Conservation (phyloP, 2,113 vertebrate genomes). For the Petrocephalus zakoni region DNA sequence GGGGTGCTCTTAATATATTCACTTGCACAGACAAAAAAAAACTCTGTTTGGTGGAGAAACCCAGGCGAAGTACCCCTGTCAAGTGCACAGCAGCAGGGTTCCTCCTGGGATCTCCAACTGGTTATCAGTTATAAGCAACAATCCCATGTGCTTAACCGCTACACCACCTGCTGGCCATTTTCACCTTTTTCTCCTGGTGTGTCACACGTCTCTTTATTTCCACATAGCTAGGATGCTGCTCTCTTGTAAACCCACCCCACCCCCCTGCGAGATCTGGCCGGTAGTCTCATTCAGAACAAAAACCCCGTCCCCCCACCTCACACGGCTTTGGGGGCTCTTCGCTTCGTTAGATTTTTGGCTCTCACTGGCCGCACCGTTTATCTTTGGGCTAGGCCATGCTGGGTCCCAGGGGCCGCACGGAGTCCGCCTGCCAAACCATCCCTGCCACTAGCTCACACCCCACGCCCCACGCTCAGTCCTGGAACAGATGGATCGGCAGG, state of each 20-base stretch:
- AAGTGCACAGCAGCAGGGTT: not conserved
- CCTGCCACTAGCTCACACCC: not conserved
- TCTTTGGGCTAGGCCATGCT: not conserved
- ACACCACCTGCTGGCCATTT: not conserved
- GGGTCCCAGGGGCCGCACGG: not conserved
- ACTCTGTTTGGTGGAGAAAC: not conserved
- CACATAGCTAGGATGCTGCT: not conserved
- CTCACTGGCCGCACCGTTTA: not conserved
- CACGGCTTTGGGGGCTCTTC: not conserved
- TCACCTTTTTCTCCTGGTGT: not conserved
- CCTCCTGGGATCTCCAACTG: not conserved
- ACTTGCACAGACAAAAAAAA: not conserved
- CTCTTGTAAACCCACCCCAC: not conserved
- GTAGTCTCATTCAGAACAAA: not conserved
- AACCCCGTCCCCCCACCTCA: not conserved
- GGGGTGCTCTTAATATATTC: not conserved
- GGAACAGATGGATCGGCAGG: not conserved
- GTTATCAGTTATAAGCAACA: not conserved
- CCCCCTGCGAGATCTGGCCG: not conserved
- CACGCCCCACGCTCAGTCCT: not conserved
- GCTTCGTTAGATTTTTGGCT: constrained; percentile 10
- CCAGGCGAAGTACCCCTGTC: not conserved
- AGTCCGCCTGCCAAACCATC: not conserved
- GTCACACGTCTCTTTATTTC: not conserved
- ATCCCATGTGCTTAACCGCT: not conserved